Evolutionary conservation across 2,113 vertebrate genomes (phyloP).

Genomic region (Proteles cristata): DNA sequence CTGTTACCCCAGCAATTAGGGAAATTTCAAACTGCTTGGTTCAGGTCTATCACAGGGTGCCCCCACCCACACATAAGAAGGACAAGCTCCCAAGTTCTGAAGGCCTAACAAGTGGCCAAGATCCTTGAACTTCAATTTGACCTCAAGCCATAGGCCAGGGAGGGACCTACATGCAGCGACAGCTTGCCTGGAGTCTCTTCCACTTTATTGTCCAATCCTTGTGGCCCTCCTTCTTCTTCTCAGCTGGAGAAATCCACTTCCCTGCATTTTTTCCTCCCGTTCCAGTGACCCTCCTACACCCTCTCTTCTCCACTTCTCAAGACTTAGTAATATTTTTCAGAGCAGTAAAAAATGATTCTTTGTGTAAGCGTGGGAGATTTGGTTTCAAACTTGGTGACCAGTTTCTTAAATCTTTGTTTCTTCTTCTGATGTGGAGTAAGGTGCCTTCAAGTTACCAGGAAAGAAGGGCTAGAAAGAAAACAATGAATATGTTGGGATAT

Average conservation of each 20-base stretch:
- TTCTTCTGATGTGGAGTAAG: neutral
- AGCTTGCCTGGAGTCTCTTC: neutral
- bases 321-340: neutral
- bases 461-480: neutral
- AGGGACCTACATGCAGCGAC: neutral
- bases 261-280: neutral
- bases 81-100: neutral
- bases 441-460: neutral
- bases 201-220: neutral
- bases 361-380: neutral
- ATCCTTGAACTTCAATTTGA: neutral
- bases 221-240: neutral
- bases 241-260: neutral
- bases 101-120: neutral
- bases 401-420: constrained; percentile 2
- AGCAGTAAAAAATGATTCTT: neutral
- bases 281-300: neutral
- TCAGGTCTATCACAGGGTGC: neutral
- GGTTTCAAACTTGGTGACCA: neutral
- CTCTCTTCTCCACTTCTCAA: neutral
- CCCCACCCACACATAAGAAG: neutral
- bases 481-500: neutral
- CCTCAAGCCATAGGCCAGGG: neutral
- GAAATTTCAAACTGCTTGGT: neutral
- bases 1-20: neutral